A percentile compares a stretch with the other conserved stretches of the same genome.
These are phyloP conservation scores for Miniopterus natalensis DNA, from an alignment of 2,113 vertebrate species.

Conservation along the genomic window DNA sequence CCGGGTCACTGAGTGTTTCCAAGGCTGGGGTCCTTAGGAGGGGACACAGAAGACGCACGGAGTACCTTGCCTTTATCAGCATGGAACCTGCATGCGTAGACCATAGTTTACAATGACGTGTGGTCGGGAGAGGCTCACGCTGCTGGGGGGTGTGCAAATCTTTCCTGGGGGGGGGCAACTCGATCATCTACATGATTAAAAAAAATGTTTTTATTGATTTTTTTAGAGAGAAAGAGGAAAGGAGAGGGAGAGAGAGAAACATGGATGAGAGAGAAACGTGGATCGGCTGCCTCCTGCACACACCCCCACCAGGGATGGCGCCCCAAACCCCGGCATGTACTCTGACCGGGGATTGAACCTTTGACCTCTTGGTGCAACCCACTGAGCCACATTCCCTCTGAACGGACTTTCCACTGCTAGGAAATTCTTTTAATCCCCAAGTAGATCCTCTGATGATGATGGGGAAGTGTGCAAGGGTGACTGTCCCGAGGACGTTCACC, in stretches of 20 bases:
- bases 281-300: no score
- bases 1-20: rapidly evolving
- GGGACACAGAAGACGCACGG: rapidly evolving
- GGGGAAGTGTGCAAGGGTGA: not conserved
- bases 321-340: no score
- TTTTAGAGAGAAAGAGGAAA: no score
- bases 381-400: not conserved
- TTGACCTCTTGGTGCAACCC: no score
- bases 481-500: not conserved
- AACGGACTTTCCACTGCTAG: not conserved
- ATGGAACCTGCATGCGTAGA: rapidly evolving
- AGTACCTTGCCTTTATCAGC: not conserved
- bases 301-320: no score
- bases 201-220: no score
- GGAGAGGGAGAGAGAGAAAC: no score
- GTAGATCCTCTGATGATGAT: not conserved
- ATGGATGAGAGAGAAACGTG: no score
- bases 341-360: no score
- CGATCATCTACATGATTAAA: not conserved
- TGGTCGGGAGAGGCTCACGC: not conserved
- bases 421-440: not conserved
- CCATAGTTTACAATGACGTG: rapidly evolving
- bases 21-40: not conserved
- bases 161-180: not conserved
- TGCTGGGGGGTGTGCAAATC: rapidly evolving